Conservation (phyloP, 2,113 vertebrate species). For the Platycercus adscitus region DNA sequence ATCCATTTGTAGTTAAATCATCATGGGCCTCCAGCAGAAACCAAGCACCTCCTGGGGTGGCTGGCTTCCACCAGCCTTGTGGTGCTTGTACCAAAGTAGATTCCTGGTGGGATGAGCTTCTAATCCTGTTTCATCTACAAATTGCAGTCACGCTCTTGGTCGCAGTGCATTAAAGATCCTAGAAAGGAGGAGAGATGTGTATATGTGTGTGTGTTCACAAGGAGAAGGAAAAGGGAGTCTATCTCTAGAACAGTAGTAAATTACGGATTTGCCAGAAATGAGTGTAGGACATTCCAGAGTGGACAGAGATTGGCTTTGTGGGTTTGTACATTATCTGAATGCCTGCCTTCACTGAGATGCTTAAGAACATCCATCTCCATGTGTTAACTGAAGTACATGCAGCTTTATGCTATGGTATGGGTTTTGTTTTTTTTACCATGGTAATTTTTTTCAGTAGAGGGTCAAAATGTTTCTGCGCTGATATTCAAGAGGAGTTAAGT, state of each 20-base stretch:
- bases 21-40: background rate
- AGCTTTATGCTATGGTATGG: background rate
- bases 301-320: background rate
- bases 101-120: background rate
- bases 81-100: background rate
- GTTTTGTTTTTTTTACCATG: background rate
- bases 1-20: background rate
- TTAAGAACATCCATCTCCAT: background rate
- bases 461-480: background rate
- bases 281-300: background rate
- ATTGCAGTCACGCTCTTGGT: background rate
- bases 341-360: background rate
- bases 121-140: background rate
- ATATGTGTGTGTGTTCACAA: background rate
- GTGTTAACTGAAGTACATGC: background rate
- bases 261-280: background rate
- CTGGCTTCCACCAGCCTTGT: fast-evolving
- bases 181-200: background rate
- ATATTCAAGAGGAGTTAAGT: background rate
- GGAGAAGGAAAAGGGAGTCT: background rate
- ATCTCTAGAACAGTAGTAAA: background rate
- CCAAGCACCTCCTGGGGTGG: background rate
- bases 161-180: background rate
- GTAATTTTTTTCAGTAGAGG: background rate
- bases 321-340: background rate